Percentiles rank a stretch among this genome's conserved stretches.
These are phyloP conservation scores for Crypturellus tataupa DNA, from an alignment of 2,797 vertebrate species.

Conservation along the genomic window DNA sequence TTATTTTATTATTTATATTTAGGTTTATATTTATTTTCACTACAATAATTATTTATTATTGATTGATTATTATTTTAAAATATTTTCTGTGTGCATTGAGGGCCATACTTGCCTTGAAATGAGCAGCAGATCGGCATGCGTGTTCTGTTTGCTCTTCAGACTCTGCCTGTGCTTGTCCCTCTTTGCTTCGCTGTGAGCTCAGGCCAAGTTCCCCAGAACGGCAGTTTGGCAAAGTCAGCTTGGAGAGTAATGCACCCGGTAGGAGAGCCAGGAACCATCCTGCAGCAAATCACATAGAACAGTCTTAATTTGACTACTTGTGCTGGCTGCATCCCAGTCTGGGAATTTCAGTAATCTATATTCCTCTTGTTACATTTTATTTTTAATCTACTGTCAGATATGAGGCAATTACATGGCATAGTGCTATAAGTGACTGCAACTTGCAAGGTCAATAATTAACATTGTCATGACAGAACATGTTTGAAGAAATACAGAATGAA, in stretches of 20 bases:
- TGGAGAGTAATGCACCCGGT: not conserved
- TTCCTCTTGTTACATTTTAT: not conserved
- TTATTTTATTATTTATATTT: not conserved
- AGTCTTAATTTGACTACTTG: not conserved
- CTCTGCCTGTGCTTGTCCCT: not conserved
- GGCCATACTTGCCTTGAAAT: not conserved
- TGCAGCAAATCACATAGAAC: not conserved
- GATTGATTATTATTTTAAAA: not conserved
- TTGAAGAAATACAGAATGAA: not conserved
- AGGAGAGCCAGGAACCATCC: not conserved
- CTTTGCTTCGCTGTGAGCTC: not conserved
- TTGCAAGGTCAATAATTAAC: not conserved
- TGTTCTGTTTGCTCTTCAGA: not conserved
- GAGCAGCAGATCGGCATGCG: not conserved
- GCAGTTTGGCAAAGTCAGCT: not conserved
- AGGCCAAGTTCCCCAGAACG: not conserved
- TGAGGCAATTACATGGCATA: not conserved
- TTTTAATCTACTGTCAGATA: not conserved
- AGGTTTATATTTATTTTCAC: too few relatives aligned
- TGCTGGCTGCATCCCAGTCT: not conserved
- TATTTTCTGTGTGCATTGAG: not conserved
- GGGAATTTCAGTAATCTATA: not conserved
- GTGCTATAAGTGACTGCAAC: not conserved
- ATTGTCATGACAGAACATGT: not conserved
- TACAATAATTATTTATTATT: not conserved